phyloP scores from a whole-genome alignment of 2,888 invertebrate species.

The Ophion ellenae region DNA sequence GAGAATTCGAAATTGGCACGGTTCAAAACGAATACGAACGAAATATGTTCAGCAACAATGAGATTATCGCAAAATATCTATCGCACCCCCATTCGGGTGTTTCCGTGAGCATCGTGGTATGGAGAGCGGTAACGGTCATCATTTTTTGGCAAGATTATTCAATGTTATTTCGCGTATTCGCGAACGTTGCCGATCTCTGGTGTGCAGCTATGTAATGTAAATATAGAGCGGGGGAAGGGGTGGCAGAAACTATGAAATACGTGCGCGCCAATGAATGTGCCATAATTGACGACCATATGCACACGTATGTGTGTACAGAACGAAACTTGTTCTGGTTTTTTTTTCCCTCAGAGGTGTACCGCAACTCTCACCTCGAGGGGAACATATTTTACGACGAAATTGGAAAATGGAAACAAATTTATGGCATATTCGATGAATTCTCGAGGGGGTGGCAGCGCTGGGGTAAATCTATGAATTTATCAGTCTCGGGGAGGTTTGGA shows the following conservation, averaged over 20 bases:
- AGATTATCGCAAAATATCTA: neutral
- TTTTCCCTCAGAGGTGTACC: slow-evolving; percentile 31
- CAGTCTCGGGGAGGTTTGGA: slow-evolving; percentile 13
- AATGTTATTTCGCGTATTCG: neutral
- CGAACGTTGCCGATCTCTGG: slow-evolving; percentile 26
- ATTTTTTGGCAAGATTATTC: neutral
- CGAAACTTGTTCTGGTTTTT: neutral
- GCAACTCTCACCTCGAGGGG: slow-evolving; percentile 24
- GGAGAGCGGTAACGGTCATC: neutral
- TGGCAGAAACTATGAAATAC: neutral
- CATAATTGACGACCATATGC: slow-evolving; percentile 45
- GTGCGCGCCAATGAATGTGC: slow-evolving; percentile 33
- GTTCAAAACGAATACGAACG: slow-evolving; percentile 4
- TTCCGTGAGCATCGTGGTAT: neutral
- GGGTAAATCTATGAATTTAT: slow-evolving; percentile 44
- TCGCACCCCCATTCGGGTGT: neutral
- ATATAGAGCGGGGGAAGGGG: slow-evolving; percentile 24
- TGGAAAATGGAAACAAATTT: slow-evolving; percentile 33
- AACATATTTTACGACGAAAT: slow-evolving; percentile 19
- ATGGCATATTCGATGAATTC: slow-evolving; percentile 52
- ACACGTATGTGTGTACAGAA: slow-evolving; percentile 16
- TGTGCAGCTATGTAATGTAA: slow-evolving; percentile 28
- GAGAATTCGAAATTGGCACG: neutral
- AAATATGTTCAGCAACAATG: neutral
- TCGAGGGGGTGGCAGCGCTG: slow-evolving; percentile 30